Conservation (phyloP, 2,888 invertebrate species). For the Acronicta psi region DNA sequence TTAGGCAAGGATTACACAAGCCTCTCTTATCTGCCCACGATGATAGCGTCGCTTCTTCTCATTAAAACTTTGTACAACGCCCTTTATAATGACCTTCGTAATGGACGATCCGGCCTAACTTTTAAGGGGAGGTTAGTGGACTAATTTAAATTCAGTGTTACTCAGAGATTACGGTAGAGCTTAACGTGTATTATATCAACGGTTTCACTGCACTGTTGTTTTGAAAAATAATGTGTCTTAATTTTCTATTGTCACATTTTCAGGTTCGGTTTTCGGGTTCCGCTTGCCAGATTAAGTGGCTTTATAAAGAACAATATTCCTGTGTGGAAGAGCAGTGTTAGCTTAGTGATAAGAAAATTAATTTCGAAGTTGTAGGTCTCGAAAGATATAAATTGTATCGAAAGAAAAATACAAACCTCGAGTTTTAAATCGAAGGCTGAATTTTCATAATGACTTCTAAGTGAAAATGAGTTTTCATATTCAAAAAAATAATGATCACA, state of each 20-base stretch:
- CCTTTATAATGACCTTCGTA: conserved; percentile 75
- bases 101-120: conserved; percentile 64
- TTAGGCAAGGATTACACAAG: conserved; percentile 70
- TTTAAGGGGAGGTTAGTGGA: conserved; percentile 58
- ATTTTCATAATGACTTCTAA: too few species aligned
- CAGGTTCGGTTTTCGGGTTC: conserved; percentile 21
- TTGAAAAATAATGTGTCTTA: conserved; percentile 54
- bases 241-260: conserved; percentile 50
- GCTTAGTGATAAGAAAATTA: too few species aligned
- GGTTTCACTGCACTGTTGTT: conserved; percentile 41
- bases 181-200: conserved; percentile 49
- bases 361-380: too few species aligned
- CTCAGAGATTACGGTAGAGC: conserved; percentile 53
- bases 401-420: too few species aligned
- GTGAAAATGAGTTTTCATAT: too few species aligned
- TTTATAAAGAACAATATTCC: conserved; percentile 41
- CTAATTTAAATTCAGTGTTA: conserved; percentile 67
- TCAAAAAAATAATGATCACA: too few species aligned
- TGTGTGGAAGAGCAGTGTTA: not conserved
- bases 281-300: conserved; percentile 42
- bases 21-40: conserved; percentile 64
- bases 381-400: too few species aligned
- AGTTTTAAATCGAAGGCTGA: too few species aligned
- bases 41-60: conserved; percentile 69
- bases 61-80: conserved; percentile 76